Conservation (phyloP, 2,797 vertebrate species). For the Dendrocincla fuliginosa region DNA sequence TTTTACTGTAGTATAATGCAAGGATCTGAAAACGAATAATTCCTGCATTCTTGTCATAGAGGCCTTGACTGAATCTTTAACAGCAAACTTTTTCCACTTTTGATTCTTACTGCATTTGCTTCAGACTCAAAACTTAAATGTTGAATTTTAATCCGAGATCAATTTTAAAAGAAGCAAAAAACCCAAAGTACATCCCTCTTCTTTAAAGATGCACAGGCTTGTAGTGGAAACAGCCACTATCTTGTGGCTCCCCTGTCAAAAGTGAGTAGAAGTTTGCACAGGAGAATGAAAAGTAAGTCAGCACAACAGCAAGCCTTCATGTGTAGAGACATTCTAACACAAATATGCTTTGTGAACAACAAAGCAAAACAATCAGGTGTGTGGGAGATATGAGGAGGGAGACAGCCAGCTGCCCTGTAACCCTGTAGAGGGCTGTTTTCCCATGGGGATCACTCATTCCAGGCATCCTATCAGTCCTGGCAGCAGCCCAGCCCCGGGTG, state of each 20-base stretch:
- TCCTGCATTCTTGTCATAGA: neutral
- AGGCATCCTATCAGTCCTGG: conserved; percentile 8
- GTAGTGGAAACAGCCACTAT: neutral
- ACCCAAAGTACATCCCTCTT: accelerated
- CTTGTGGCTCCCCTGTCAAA: neutral
- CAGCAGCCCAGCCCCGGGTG: conserved; percentile 14
- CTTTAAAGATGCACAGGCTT: neutral
- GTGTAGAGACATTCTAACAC: neutral
- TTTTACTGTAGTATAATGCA: neutral
- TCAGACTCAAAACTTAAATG: neutral
- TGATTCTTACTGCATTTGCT: neutral
- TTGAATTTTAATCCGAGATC: neutral
- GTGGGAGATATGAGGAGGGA: neutral
- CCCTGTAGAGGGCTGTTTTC: neutral
- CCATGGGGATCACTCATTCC: neutral
- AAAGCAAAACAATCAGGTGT: neutral
- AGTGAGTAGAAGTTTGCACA: neutral
- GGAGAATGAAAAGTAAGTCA: neutral
- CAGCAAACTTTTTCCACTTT: neutral
- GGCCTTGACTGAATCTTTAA: neutral
- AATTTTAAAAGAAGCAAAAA: neutral
- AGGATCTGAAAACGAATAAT: neutral
- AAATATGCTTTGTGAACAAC: neutral
- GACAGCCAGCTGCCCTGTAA: neutral
- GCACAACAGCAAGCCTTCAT: neutral